Conservation (phyloP, 2,113 vertebrate genomes). For the Antechinus stuartii region DNA sequence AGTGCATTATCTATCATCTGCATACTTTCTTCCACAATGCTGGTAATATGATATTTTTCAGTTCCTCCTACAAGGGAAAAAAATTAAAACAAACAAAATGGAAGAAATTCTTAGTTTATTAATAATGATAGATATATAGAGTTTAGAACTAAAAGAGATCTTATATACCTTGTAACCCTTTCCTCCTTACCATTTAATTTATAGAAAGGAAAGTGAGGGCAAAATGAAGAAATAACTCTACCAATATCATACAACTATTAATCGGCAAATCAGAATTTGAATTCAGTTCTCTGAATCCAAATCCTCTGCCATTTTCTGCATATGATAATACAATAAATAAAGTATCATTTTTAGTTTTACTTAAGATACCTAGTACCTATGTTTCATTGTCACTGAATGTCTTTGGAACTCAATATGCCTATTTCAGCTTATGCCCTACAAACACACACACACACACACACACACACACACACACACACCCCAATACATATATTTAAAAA, state of each 20-base stretch:
- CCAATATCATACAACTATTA: neutral
- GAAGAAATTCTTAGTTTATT: neutral
- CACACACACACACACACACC: too few species aligned
- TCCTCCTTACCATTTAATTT: neutral
- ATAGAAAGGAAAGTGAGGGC: neutral
- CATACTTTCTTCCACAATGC: constrained; percentile 79
- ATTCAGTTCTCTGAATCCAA: too few species aligned
- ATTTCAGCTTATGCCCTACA: neutral
- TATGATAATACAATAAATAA: neutral
- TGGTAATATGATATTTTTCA: constrained; percentile 76
- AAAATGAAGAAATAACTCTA: neutral
- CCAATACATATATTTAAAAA: too few species aligned
- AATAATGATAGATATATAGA: fast-evolving
- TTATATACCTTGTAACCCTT: neutral
- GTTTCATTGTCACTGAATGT: neutral
- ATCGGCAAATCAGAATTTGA: neutral
- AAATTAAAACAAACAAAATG: neutral
- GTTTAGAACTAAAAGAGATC: neutral
- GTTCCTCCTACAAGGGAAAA: constrained; percentile 62
- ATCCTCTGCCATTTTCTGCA: neutral
- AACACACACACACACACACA: too few species aligned
- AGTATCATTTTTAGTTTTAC: neutral
- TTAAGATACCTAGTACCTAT: neutral
- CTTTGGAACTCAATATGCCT: neutral
- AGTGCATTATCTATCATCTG: constrained; percentile 75